Evolutionary conservation across 2,888 invertebrate genomes (phyloP).

Genomic region (Thera britannica): DNA sequence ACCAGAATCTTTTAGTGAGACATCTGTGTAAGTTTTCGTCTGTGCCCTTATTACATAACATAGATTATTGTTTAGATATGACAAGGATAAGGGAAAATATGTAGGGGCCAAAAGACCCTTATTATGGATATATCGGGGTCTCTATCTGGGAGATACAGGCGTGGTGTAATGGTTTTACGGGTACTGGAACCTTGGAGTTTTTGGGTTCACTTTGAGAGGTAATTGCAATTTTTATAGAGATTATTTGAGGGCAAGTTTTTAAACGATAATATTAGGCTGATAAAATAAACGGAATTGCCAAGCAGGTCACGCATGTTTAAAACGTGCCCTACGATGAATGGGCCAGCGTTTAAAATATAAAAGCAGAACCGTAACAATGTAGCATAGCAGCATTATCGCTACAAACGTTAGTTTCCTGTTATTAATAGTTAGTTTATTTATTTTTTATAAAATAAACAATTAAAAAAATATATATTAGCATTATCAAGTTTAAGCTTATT

Average conservation of each 20-base stretch:
- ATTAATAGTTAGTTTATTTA: too few relatives aligned
- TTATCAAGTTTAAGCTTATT: too few relatives aligned
- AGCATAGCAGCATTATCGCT: too few relatives aligned
- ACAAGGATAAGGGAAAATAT: slow-evolving; percentile 43
- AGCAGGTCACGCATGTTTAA: too few relatives aligned
- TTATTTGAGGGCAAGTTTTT: background rate
- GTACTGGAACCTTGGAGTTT: slow-evolving; percentile 6
- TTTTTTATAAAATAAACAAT: too few relatives aligned
- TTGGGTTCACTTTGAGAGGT: slow-evolving; percentile 14
- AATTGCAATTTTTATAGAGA: background rate
- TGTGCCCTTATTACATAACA: slow-evolving; percentile 37
- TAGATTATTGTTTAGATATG: slow-evolving; percentile 46
- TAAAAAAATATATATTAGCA: too few relatives aligned
- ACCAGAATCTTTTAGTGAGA: background rate
- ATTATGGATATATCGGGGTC: slow-evolving; percentile 40
- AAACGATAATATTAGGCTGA: too few relatives aligned
- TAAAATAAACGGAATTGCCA: too few relatives aligned
- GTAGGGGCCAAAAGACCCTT: slow-evolving; percentile 41
- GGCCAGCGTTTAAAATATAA: too few relatives aligned
- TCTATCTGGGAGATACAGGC: slow-evolving; percentile 28
- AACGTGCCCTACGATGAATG: too few relatives aligned
- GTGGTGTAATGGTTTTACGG: slow-evolving; percentile 21
- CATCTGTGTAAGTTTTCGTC: background rate
- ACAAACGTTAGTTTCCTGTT: too few relatives aligned
- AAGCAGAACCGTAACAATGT: too few relatives aligned